Evolutionary conservation across 2,797 vertebrate genomes (phyloP).

Genomic region (Rhodeus uyekii): DNA sequence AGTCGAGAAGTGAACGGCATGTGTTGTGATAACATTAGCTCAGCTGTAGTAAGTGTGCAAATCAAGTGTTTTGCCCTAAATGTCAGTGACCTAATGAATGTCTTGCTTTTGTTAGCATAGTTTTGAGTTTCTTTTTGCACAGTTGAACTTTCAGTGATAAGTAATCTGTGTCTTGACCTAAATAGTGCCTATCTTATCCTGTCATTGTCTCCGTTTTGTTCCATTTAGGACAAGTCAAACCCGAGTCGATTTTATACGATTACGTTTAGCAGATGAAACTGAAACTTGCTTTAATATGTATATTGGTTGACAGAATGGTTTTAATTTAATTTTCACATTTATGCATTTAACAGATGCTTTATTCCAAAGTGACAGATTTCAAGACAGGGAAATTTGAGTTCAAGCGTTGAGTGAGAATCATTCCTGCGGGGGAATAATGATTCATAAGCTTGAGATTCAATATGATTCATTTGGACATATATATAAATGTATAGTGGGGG

Average conservation of each 20-base stretch:
- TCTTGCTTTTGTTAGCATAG: constrained; percentile 16
- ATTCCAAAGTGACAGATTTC: background rate
- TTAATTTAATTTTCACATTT: background rate
- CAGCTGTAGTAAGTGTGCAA: background rate
- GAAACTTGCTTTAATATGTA: background rate
- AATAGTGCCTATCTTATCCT: background rate
- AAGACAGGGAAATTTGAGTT: background rate
- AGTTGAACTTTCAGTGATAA: background rate
- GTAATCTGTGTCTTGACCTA: background rate
- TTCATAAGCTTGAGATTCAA: background rate
- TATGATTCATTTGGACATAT: background rate
- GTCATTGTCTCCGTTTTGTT: background rate
- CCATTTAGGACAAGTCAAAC: background rate
- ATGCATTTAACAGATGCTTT: background rate
- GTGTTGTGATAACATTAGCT: background rate
- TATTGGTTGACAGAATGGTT: background rate
- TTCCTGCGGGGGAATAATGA: background rate
- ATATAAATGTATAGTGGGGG: background rate
- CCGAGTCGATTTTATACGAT: background rate
- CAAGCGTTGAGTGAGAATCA: background rate
- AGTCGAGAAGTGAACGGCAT: background rate
- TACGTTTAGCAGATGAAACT: background rate
- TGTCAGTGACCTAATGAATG: background rate
- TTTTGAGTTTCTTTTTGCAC: background rate
- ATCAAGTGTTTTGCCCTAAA: constrained; percentile 1